Conservation (phyloP, 2,797 vertebrate species). For the Botia almorhae region DNA sequence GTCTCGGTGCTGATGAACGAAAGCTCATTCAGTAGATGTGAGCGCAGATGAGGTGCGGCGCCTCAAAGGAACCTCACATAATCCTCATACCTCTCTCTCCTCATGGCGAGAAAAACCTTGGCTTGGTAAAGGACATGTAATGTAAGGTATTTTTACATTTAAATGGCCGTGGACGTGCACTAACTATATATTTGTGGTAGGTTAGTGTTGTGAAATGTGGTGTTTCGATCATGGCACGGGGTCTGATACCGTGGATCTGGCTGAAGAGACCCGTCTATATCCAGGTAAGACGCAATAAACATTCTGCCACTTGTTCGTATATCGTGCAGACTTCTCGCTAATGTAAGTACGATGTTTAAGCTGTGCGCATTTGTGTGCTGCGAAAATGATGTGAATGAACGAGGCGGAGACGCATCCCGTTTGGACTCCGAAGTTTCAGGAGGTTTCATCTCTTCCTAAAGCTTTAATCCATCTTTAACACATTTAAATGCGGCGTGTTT, state of each 20-base stretch:
- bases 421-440: slow-evolving; percentile 48
- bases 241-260: slow-evolving; percentile 85
- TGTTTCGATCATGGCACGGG: slow-evolving; percentile 86
- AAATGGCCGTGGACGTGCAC: background rate
- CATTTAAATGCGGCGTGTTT: background rate
- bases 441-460: slow-evolving; percentile 7
- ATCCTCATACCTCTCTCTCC: background rate
- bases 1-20: background rate
- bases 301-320: slow-evolving; percentile 10
- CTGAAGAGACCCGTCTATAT: slow-evolving; percentile 82
- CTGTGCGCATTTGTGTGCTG: background rate
- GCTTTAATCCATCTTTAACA: slow-evolving; percentile 6
- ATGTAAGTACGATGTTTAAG: background rate
- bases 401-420: slow-evolving; percentile 21
- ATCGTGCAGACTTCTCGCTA: background rate
- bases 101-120: slow-evolving; percentile 30
- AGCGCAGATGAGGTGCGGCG: slow-evolving; percentile 35
- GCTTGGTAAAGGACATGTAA: slow-evolving; percentile 24
- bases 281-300: slow-evolving; percentile 81
- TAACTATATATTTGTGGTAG: slow-evolving; percentile 50
- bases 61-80: slow-evolving; percentile 1
- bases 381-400: background rate
- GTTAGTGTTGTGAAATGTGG: slow-evolving; percentile 81
- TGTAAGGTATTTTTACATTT: background rate
- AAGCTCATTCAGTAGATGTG: background rate